phyloP scores from a whole-genome alignment of 2,113 vertebrate genomes.

The Morone saxatilis region DNA sequence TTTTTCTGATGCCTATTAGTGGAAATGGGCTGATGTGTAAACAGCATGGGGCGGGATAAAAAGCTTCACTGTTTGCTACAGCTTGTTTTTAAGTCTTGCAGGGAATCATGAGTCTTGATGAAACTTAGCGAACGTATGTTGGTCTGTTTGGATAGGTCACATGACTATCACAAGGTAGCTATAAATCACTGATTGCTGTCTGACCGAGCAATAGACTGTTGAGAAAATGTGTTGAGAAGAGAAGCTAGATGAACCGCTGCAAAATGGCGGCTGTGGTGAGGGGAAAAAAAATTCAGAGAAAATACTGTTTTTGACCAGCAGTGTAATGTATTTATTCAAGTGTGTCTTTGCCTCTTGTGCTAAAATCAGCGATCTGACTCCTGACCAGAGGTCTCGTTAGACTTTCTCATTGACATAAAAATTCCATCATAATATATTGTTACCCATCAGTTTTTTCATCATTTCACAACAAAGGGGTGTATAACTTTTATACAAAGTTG shows the following conservation, averaged over 20 bases:
- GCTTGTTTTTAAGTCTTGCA: slow-evolving; percentile 26
- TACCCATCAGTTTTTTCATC: no score
- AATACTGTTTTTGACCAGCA: no score
- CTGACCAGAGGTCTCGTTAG: no score
- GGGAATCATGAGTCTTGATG: slow-evolving; percentile 36
- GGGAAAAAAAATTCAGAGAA: no score
- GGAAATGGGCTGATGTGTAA: background rate
- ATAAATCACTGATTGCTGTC: slow-evolving; percentile 65
- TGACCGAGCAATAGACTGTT: background rate
- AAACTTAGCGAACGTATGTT: slow-evolving; percentile 28
- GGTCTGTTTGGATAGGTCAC: slow-evolving; percentile 52
- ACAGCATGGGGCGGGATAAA: slow-evolving; percentile 9
- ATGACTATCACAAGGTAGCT: slow-evolving; percentile 68
- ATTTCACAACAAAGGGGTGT: no score
- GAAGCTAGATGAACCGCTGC: background rate
- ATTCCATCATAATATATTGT: no score
- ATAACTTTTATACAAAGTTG: no score
- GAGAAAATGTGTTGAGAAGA: slow-evolving; percentile 1
- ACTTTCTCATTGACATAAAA: no score
- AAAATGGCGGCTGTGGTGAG: no score
- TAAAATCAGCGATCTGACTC: no score
- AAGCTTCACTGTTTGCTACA: slow-evolving; percentile 7
- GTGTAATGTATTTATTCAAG: no score
- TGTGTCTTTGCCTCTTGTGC: no score
- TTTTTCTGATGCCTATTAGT: background rate